phyloP scores from a whole-genome alignment of 2,113 vertebrate genomes.

The Zosterops lateralis region DNA sequence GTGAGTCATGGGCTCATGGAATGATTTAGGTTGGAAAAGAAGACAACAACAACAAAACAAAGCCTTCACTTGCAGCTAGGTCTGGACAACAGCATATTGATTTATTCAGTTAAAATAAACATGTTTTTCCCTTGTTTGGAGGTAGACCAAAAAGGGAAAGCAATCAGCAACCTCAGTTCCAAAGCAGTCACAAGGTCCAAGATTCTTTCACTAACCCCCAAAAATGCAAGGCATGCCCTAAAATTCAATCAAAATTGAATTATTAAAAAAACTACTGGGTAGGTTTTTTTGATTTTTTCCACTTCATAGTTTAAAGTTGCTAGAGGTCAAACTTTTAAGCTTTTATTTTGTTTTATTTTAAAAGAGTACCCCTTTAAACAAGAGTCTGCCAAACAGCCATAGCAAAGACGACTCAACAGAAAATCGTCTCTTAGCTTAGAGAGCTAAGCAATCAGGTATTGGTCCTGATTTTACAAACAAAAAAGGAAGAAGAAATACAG shows the following conservation, averaged over 20 bases:
- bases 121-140: background rate
- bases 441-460: background rate
- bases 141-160: background rate
- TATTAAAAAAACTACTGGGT: background rate
- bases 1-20: background rate
- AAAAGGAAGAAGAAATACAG: background rate
- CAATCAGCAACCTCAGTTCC: background rate
- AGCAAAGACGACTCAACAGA: background rate
- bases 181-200: background rate
- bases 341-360: background rate
- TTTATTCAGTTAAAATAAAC: slow-evolving; percentile 15
- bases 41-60: background rate
- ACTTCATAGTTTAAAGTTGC: background rate
- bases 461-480: background rate
- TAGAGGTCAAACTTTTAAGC: background rate
- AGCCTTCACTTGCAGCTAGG: background rate
- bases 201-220: background rate
- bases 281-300: background rate
- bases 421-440: background rate
- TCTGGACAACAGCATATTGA: slow-evolving; percentile 8
- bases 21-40: background rate
- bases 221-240: background rate
- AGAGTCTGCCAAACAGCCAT: background rate
- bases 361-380: background rate
- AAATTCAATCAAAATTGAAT: background rate